These are phyloP conservation scores for Agrochola macilenta DNA, from an alignment of 2,888 invertebrate species.

Conservation along the genomic window DNA sequence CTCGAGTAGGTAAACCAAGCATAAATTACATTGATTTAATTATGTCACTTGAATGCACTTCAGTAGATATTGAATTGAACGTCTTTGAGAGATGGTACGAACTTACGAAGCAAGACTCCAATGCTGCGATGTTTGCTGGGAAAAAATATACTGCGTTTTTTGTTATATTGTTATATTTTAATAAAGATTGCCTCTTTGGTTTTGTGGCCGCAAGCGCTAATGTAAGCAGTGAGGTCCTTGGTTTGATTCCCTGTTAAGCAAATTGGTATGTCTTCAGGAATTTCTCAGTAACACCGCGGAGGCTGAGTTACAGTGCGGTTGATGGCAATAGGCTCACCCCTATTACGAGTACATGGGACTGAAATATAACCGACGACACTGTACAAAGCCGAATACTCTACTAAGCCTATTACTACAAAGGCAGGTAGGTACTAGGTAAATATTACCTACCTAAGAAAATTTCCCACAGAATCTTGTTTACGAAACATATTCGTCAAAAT, in stretches of 20 bases:
- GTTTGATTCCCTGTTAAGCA: neutral
- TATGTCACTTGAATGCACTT: constrained; percentile 2
- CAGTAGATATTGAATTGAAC: neutral
- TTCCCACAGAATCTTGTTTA: constrained; percentile 43
- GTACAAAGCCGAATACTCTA: too few species aligned
- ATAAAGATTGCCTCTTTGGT: neutral
- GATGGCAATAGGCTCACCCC: neutral
- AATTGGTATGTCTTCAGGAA: neutral
- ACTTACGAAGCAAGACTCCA: neutral
- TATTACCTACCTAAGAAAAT: constrained; percentile 6
- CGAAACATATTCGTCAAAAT: constrained; percentile 51
- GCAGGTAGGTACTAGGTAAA: neutral
- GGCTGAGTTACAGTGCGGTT: neutral
- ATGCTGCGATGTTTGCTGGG: neutral
- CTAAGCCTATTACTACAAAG: neutral
- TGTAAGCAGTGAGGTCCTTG: neutral
- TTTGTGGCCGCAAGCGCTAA: too few species aligned
- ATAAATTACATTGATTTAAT: neutral
- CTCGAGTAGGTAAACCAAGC: neutral
- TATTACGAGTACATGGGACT: too few species aligned
- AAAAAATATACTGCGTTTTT: neutral
- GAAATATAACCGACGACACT: too few species aligned
- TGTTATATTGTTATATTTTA: neutral
- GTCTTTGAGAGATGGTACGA: neutral
- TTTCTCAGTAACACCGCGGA: neutral